Conservation (phyloP, 2,888 invertebrate genomes). For the Hypolimnas misippus region DNA sequence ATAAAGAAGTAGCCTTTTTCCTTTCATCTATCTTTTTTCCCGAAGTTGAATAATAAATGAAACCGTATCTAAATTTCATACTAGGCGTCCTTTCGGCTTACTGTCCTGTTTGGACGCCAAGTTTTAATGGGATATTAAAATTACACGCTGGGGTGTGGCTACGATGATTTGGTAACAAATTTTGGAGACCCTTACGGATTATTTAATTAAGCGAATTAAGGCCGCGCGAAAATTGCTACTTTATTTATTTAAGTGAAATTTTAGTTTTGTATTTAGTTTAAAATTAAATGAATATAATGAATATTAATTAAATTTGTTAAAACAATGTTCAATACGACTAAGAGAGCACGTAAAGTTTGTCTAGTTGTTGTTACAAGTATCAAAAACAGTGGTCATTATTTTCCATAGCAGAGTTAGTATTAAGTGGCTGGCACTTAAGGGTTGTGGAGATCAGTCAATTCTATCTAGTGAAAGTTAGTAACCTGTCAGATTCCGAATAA, state of each 20-base stretch:
- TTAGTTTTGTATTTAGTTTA: background rate
- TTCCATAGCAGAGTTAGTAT: too few relatives aligned
- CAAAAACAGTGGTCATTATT: too few relatives aligned
- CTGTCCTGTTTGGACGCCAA: conserved; percentile 22
- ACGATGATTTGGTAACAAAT: conserved; percentile 36
- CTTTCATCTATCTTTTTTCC: conserved; percentile 13
- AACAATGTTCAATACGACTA: too few relatives aligned
- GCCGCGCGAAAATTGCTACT: background rate
- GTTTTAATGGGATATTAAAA: conserved; percentile 48
- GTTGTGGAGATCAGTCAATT: too few relatives aligned
- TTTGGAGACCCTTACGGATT: conserved; percentile 34
- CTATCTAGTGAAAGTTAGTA: too few relatives aligned
- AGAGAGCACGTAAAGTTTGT: too few relatives aligned
- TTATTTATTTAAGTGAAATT: conserved; percentile 11
- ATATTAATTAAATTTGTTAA: background rate
- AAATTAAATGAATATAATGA: background rate
- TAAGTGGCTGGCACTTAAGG: too few relatives aligned
- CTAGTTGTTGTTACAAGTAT: too few relatives aligned
- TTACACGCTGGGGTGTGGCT: conserved; percentile 39
- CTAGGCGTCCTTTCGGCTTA: conserved; percentile 22
- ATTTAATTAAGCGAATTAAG: conserved; percentile 23
- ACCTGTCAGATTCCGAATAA: too few relatives aligned
- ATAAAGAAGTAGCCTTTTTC: conserved; percentile 12
- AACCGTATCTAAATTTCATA: conserved; percentile 11
- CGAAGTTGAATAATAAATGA: conserved; percentile 11